Conservation (phyloP, 2,797 vertebrate species). For the Sebastes melanostomus region DNA sequence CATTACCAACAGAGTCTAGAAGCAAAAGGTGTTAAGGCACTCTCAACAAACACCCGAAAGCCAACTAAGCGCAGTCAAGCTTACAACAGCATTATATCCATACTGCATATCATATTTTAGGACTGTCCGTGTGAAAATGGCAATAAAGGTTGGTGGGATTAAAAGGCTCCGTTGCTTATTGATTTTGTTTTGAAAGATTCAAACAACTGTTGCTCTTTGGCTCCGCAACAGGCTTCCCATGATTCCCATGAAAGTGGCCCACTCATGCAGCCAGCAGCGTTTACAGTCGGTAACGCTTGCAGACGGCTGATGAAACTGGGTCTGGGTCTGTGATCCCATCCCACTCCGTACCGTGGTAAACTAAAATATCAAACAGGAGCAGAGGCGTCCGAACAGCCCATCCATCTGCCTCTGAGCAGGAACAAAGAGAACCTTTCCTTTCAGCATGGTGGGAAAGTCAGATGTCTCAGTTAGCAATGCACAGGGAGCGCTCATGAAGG, state of each 20-base stretch:
- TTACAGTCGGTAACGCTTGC: slow-evolving; percentile 33
- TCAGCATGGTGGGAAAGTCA: slow-evolving; percentile 54
- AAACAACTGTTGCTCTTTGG: slow-evolving; percentile 18
- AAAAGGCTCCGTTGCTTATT: slow-evolving; percentile 20
- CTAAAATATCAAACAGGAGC: slow-evolving; percentile 67
- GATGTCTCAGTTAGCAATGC: slow-evolving; percentile 39
- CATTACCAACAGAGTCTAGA: neutral
- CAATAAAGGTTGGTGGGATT: slow-evolving; percentile 19
- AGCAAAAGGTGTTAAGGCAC: neutral
- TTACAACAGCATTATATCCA: neutral
- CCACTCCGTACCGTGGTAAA: slow-evolving; percentile 39
- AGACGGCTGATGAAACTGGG: slow-evolving; percentile 23
- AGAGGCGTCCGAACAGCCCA: slow-evolving; percentile 40
- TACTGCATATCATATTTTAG: neutral
- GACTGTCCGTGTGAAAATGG: slow-evolving; percentile 8
- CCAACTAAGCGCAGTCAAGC: neutral
- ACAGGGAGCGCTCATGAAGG: slow-evolving; percentile 13
- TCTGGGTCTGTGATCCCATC: slow-evolving; percentile 30
- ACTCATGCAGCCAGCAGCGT: slow-evolving; percentile 24
- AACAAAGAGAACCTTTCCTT: slow-evolving; percentile 52
- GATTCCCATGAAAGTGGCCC: slow-evolving; percentile 2
- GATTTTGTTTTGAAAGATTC: slow-evolving; percentile 24
- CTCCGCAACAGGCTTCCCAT: slow-evolving; percentile 1
- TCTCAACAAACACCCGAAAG: neutral
- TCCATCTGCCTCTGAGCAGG: slow-evolving; percentile 31